Conservation (phyloP, 1,140 invertebrate genomes). For the Drosophila kohkoa region DNA sequence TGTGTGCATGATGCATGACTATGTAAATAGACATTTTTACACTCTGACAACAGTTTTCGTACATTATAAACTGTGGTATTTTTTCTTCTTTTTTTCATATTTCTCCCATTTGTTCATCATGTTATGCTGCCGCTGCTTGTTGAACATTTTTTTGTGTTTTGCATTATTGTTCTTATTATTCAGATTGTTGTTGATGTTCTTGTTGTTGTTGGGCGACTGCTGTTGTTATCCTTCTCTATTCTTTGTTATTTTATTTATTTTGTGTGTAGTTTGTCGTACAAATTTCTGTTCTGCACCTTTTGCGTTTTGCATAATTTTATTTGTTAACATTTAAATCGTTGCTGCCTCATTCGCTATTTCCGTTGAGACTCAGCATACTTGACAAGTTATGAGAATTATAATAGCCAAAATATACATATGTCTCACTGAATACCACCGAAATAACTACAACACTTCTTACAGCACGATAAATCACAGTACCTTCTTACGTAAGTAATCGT, state of each 20-base stretch:
- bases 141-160: not conserved
- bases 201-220: not conserved
- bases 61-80: conserved; percentile 63
- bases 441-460: conserved; percentile 9
- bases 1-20: conserved; percentile 74
- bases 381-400: conserved; percentile 30
- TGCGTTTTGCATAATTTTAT: conserved; percentile 75
- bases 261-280: conserved; percentile 27
- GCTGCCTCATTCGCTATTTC: conserved; percentile 18
- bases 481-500: not conserved
- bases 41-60: conserved; percentile 74
- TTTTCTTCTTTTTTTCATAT: conserved; percentile 31
- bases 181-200: not conserved
- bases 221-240: not conserved
- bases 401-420: conserved; percentile 24
- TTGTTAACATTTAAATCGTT: conserved; percentile 64
- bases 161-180: conserved; percentile 15
- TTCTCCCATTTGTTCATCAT: conserved; percentile 25
- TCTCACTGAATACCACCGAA: conserved; percentile 27
- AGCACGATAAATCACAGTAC: conserved; percentile 6
- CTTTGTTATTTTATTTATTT: not conserved
- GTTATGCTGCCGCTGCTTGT: conserved; percentile 18
- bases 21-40: conserved; percentile 81
- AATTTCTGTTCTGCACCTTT: conserved; percentile 48
- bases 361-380: conserved; percentile 40